Conservation (phyloP, 2,888 invertebrate genomes). For the Adelphocoris suturalis region DNA sequence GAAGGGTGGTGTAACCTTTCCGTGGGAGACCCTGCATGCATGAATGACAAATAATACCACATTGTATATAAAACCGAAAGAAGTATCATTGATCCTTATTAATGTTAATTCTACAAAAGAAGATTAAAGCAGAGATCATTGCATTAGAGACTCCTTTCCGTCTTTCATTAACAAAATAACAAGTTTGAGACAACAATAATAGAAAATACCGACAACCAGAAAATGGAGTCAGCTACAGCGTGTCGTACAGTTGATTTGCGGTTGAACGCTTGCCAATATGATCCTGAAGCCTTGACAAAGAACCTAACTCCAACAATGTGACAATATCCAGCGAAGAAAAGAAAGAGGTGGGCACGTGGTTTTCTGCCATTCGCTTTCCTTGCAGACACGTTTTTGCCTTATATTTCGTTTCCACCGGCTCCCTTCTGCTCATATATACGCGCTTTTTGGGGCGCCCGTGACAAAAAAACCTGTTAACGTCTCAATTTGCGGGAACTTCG, state of each 20-base stretch:
- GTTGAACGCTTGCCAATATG: conserved; percentile 21
- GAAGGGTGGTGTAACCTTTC: no score
- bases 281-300: background rate
- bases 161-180: no score
- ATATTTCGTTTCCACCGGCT: no score
- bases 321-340: background rate
- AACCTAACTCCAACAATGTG: background rate
- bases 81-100: no score
- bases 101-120: no score
- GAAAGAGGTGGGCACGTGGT: background rate
- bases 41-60: no score
- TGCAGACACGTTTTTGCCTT: background rate
- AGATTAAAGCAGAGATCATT: no score
- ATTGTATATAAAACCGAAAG: no score
- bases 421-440: no score
- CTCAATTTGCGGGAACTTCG: background rate
- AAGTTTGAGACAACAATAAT: background rate
- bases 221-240: background rate
- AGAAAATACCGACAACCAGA: background rate
- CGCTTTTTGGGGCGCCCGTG: background rate
- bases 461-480: conserved; percentile 24
- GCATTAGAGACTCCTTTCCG: no score
- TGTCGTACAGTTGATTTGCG: background rate
- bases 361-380: background rate
- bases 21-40: no score